Conservation (phyloP, 2,888 invertebrate genomes). For the Aphodius granarius region DNA sequence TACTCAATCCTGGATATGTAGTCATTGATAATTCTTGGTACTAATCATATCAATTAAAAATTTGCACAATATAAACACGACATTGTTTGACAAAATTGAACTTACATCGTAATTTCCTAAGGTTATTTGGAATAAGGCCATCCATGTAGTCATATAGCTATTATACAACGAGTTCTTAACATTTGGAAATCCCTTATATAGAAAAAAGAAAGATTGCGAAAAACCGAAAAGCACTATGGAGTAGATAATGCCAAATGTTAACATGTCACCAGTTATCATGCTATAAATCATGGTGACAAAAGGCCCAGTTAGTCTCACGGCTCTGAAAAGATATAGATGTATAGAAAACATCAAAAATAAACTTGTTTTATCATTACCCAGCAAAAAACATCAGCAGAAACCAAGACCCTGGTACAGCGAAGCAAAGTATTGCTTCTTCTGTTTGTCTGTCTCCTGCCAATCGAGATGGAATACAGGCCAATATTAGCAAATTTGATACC, state of each 20-base stretch:
- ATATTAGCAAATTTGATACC: conserved; percentile 84
- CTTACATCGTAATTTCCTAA: conserved; percentile 94
- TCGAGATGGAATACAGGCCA: conserved; percentile 88
- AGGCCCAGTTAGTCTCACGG: conserved; percentile 92
- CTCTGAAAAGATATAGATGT: conserved; percentile 60
- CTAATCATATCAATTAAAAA: conserved; percentile 63
- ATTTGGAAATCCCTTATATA: conserved; percentile 88
- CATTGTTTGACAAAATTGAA: not conserved
- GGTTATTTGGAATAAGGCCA: conserved; percentile 97
- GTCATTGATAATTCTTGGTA: conserved; percentile 90
- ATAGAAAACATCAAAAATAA: conserved; percentile 14
- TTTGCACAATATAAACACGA: too few relatives aligned
- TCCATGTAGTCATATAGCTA: conserved; percentile 90
- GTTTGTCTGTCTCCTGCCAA: conserved; percentile 70
- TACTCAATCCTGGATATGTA: conserved; percentile 88
- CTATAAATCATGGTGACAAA: conserved; percentile 99
- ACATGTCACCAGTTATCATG: conserved; percentile 98
- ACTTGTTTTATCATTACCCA: too few relatives aligned
- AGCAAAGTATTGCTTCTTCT: conserved; percentile 90
- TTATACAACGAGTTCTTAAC: conserved; percentile 79
- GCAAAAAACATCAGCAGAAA: conserved; percentile 98
- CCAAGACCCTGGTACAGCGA: conserved; percentile 96
- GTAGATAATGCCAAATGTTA: conserved; percentile 97
- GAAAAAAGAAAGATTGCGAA: conserved; percentile 92
- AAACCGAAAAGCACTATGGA: conserved; percentile 93